Evolutionary conservation across 2,888 invertebrate species (phyloP).

Genomic region (Lasioglossum oenotherae): DNA sequence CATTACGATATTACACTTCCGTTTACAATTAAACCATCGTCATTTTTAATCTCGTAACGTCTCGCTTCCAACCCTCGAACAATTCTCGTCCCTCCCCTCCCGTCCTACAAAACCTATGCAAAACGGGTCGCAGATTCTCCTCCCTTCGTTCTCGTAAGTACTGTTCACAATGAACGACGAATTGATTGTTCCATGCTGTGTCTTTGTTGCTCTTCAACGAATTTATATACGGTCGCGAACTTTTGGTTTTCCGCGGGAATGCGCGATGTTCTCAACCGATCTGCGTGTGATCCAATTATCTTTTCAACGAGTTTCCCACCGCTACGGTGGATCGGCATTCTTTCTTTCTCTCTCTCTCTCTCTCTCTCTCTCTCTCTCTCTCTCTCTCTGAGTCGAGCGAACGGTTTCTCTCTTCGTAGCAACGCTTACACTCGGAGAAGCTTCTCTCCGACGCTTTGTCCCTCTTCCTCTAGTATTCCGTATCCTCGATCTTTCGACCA

Average conservation of each 20-base stretch:
- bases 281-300: background rate
- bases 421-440: background rate
- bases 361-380: no score
- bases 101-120: background rate
- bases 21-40: slow-evolving; percentile 8
- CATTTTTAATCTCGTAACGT: background rate
- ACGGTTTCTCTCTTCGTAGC: background rate
- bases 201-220: background rate
- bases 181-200: background rate
- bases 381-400: background rate
- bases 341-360: no score
- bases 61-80: background rate
- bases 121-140: background rate
- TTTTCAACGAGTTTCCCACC: background rate
- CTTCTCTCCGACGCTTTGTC: background rate
- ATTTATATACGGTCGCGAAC: background rate
- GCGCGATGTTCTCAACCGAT: background rate
- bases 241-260: background rate
- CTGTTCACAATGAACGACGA: slow-evolving; percentile 11
- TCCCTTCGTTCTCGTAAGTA: background rate
- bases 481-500: background rate
- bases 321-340: background rate
- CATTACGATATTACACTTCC: slow-evolving; percentile 31
- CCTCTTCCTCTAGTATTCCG: background rate
- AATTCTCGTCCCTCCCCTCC: background rate